phyloP scores from a whole-genome alignment of 2,797 vertebrate species.

The Onychomys torridus region DNA sequence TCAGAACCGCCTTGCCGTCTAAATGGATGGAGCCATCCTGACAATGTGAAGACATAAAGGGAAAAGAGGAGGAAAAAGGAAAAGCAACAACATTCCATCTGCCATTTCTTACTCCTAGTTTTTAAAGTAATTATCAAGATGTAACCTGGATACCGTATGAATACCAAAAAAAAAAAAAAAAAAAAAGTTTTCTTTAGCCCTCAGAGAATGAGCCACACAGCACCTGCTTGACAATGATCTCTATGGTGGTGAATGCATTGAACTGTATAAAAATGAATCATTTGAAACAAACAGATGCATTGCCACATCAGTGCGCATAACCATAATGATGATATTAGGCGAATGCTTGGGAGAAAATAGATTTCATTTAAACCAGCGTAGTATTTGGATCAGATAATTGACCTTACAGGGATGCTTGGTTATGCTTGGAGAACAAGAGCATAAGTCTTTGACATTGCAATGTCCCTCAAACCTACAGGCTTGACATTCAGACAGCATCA shows the following conservation, averaged over 20 bases:
- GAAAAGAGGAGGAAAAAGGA: background rate
- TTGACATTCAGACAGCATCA: background rate
- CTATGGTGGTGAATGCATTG: background rate
- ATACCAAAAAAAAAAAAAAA: background rate
- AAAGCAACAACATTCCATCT: slow-evolving; percentile 75
- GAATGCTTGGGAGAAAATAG: background rate
- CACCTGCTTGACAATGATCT: slow-evolving; percentile 13
- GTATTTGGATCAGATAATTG: background rate
- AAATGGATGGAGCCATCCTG: slow-evolving; percentile 77
- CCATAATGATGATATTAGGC: background rate
- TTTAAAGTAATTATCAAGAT: slow-evolving; percentile 80
- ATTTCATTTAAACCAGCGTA: background rate
- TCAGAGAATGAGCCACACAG: slow-evolving; percentile 59
- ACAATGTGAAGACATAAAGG: slow-evolving; percentile 75
- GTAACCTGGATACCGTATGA: slow-evolving; percentile 81
- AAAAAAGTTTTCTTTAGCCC: slow-evolving; percentile 43
- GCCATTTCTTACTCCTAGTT: slow-evolving; percentile 78
- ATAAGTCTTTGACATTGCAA: background rate
- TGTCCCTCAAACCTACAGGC: background rate
- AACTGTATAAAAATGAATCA: background rate
- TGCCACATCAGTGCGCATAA: background rate
- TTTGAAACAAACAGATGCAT: slow-evolving; percentile 6
- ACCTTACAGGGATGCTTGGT: background rate
- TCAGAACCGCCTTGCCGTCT: slow-evolving; percentile 79
- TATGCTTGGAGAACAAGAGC: background rate